These are phyloP conservation scores for Phataginus tetradactyla DNA, from an alignment of 2,797 vertebrate genomes.

Conservation along the genomic window DNA sequence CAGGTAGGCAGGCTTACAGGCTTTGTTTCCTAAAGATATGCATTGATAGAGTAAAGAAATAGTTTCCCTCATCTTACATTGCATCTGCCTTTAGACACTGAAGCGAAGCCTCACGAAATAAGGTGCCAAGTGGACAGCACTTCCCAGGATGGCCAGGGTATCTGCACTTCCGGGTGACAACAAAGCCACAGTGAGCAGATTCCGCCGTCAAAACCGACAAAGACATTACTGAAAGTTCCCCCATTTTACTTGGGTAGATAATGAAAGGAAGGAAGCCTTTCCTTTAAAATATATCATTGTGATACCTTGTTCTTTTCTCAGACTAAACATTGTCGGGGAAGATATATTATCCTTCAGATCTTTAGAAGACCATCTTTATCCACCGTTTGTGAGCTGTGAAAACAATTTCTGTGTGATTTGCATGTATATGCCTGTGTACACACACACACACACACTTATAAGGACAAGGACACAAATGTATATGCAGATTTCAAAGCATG, in stretches of 20 bases:
- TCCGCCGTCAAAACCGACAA: rapidly evolving
- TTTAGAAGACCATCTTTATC: neutral
- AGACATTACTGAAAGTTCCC: rapidly evolving
- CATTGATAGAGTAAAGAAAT: rapidly evolving
- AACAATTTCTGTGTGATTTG: neutral
- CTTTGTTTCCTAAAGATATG: rapidly evolving
- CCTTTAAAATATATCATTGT: neutral
- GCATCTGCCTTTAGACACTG: rapidly evolving
- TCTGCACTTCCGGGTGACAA: rapidly evolving
- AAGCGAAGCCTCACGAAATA: rapidly evolving
- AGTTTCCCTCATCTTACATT: rapidly evolving
- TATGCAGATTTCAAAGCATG: neutral
- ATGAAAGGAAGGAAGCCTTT: rapidly evolving
- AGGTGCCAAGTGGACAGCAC: too few relatives aligned
- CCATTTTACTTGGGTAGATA: rapidly evolving
- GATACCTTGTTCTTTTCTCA: neutral
- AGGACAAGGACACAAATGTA: rapidly evolving
- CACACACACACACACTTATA: neutral
- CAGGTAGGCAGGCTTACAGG: rapidly evolving
- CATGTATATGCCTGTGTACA: neutral
- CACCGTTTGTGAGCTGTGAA: rapidly evolving
- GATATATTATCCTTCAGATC: rapidly evolving
- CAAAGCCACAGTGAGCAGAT: rapidly evolving
- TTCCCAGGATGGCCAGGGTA: rapidly evolving
- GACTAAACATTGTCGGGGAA: neutral